Base-by-base conservation (phyloP, 2,113 vertebrate species). In the Pteruthius melanotis region DNA sequence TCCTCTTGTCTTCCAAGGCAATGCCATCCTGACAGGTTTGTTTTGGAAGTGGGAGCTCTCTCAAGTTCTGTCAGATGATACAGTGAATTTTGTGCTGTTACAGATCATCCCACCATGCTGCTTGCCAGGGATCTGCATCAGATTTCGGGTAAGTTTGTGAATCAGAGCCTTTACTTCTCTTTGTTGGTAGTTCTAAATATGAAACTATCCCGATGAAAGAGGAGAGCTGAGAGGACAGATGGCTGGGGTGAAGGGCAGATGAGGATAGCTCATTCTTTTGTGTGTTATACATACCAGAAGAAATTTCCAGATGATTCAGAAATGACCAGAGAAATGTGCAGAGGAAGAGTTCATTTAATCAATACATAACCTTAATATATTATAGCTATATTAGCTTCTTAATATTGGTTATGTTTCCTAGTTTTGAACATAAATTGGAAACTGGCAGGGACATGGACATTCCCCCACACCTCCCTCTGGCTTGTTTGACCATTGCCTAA, bases 261-360 rank as follows among this genome's bases (percentile, higher is more conserved):
- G 65, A 94, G 70, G 83, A 89, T 31, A 89, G 60, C 50, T 59
- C 2, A 1, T 52, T 87, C 75, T 64, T 83, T 77, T 92, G 37
- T 70, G 30, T 85, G 56, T n/a, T 50, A 74, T 11, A 83, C 52
- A 68, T 56, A 70, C 50, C 86, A 75, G 76, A 89, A 92, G 40
- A 94, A 90, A 74, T 39, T 79, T 79, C 37, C 81, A 95, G 83
- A 50, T 87, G 56, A 95, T 84, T 81, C 72, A 90, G 72, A 93
- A 85, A 65, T 39, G 13, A 49, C 37, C 42, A 72, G 6, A 37
- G 72, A 60, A 15, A 23, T 72, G 27, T 61, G 50, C 27, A 93
- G 52, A 65, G 13, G 13, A 93, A 52, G 33, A 54, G 23, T 53
- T 68, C 40, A 54, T 68, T 69, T 47, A 59, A 66, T 56, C 37